Conservation (phyloP, 23 tunicate species). For the Styela plicata region DNA sequence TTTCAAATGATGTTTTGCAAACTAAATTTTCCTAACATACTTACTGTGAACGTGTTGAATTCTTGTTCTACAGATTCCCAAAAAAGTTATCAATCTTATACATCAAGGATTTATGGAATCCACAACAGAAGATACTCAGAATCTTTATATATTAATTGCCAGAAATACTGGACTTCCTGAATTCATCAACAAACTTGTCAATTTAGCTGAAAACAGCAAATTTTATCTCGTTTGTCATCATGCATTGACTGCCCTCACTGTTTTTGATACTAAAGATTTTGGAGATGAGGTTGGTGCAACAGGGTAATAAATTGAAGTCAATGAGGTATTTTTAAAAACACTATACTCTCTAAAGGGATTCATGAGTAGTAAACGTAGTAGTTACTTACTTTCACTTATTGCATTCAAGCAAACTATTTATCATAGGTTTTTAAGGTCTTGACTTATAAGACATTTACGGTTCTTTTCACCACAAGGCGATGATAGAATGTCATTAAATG, state of each 20-base stretch:
- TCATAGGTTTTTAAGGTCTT: no score
- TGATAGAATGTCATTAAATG: no score
- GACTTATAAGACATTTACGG: no score
- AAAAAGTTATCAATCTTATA: conserved; percentile 42
- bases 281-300: conserved; percentile 27
- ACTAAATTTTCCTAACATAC: no score
- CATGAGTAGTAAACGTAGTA: no score
- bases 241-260: conserved; percentile 67
- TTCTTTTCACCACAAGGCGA: no score
- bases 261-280: conserved; percentile 36
- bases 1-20: no score
- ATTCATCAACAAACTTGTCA: conserved; percentile 55
- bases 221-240: conserved; percentile 81
- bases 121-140: conserved; percentile 62
- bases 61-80: conserved; percentile 35
- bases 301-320: not conserved
- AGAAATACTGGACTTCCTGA: conserved; percentile 72
- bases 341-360: no score
- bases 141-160: conserved; percentile 77
- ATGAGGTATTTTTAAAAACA: no score
- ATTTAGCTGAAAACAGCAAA: conserved; percentile 62
- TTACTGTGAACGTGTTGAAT: no score
- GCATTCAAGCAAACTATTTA: no score
- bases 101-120: conserved; percentile 61
- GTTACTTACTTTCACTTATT: no score